A percentile compares a stretch with the other conserved stretches of the same genome.
Conservation (phyloP, 2,797 vertebrate species). For the Ptychobarbus kaznakovi region DNA sequence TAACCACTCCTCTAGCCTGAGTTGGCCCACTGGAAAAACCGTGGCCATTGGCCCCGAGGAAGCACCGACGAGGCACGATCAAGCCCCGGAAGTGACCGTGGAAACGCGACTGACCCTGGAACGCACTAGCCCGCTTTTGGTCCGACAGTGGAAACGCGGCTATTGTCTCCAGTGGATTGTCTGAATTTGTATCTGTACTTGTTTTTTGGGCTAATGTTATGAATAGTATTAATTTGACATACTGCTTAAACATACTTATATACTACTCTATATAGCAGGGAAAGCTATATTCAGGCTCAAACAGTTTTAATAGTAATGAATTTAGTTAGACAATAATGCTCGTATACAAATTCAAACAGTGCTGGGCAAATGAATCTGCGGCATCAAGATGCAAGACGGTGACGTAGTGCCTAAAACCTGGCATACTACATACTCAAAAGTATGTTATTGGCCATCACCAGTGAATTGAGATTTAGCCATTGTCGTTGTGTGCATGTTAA, state of each 20-base stretch:
- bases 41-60: too few relatives aligned
- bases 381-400: neutral
- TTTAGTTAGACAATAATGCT: neutral
- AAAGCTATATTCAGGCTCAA: neutral
- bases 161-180: too few relatives aligned
- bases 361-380: neutral
- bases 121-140: too few relatives aligned
- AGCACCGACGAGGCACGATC: too few relatives aligned
- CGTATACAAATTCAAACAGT: neutral
- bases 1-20: too few relatives aligned
- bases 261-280: neutral
- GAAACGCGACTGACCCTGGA: too few relatives aligned
- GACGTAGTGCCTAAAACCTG: neutral
- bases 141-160: too few relatives aligned
- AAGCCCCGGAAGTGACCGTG: too few relatives aligned
- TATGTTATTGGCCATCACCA: neutral
- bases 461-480: neutral
- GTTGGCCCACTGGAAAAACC: too few relatives aligned
- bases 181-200: neutral
- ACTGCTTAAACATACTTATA: neutral
- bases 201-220: neutral
- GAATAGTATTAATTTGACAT: neutral
- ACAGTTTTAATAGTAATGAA: neutral
- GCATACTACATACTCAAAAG: neutral
- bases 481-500: constrained; percentile 32